Conservation (phyloP, 2,113 vertebrate species). For the Enhydra lutris region DNA sequence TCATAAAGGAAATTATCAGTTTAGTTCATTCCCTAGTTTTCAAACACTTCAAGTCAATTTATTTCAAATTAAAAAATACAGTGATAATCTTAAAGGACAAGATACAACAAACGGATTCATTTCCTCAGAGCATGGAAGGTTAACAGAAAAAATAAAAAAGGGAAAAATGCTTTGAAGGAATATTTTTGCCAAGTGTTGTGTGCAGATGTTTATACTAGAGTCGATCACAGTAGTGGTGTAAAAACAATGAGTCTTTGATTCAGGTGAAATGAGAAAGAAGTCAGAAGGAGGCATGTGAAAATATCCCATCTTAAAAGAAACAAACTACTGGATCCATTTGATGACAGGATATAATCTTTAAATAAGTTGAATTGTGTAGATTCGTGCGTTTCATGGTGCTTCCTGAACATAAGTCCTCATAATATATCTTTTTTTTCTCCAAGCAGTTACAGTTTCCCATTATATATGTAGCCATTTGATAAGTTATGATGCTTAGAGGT, state of each 20-base stretch:
- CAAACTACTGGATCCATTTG: not conserved
- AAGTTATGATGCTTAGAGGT: not conserved
- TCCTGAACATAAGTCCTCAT: constrained; percentile 18
- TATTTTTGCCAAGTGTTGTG: not conserved
- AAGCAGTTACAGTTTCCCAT: not conserved
- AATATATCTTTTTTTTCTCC: not conserved
- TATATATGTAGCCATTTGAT: not conserved
- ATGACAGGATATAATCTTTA: not conserved
- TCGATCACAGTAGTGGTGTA: not conserved
- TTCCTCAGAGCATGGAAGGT: not conserved
- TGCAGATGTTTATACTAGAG: not conserved
- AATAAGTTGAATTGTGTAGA: not conserved
- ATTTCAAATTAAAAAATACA: not conserved
- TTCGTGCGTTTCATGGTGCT: not conserved
- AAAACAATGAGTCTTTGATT: not conserved
- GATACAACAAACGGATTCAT: not conserved
- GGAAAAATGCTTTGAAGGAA: not conserved
- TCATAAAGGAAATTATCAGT: not conserved
- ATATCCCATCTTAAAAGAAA: not conserved
- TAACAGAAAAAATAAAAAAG: not conserved
- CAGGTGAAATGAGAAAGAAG: not conserved
- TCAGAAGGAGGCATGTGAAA: not conserved
- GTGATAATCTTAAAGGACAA: not conserved
- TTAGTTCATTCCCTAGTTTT: not conserved
- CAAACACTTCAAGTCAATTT: not conserved